A percentile compares a stretch with the other conserved stretches of the same genome.
Conservation (phyloP, 2,797 vertebrate genomes). For the Sylvilagus floridanus region DNA sequence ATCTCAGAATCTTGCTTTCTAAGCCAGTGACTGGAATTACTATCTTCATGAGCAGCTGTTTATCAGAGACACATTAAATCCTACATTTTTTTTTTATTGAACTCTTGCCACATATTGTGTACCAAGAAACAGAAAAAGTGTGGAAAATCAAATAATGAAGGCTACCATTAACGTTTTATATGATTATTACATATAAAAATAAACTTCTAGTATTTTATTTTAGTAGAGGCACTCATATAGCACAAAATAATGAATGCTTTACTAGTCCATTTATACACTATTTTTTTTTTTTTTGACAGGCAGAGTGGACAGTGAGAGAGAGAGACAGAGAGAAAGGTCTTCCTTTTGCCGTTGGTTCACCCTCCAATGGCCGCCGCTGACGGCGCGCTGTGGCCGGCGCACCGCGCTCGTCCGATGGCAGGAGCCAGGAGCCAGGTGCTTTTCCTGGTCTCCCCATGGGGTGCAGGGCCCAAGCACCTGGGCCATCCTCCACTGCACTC, state of each 20-base stretch:
- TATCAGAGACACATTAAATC: slow-evolving; percentile 5
- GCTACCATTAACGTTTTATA: slow-evolving; percentile 34
- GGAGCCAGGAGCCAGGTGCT: too few relatives aligned
- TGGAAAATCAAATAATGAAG: slow-evolving; percentile 62
- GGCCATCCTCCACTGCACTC: too few relatives aligned
- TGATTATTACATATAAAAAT: slow-evolving; percentile 48
- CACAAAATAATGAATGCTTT: slow-evolving; percentile 55
- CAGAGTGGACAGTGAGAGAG: too few relatives aligned
- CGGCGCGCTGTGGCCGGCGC: too few relatives aligned
- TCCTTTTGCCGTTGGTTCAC: too few relatives aligned
- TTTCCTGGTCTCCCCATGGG: too few relatives aligned
- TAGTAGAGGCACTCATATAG: slow-evolving; percentile 4
- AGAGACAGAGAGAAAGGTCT: too few relatives aligned
- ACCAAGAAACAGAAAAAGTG: slow-evolving; percentile 35
- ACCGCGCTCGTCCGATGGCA: too few relatives aligned
- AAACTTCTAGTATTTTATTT: slow-evolving; percentile 59
- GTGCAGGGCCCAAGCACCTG: too few relatives aligned
- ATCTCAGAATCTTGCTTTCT: slow-evolving; percentile 77
- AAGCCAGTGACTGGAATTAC: slow-evolving; percentile 47
- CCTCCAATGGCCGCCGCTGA: too few relatives aligned
- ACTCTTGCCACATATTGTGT: not conserved
- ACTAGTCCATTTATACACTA: slow-evolving; percentile 9
- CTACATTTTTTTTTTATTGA: slow-evolving; percentile 29
- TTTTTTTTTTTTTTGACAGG: too few relatives aligned
- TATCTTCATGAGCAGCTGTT: slow-evolving; percentile 74